Conservation (phyloP, 2,888 invertebrate genomes). For the Agriotes lineatus region DNA sequence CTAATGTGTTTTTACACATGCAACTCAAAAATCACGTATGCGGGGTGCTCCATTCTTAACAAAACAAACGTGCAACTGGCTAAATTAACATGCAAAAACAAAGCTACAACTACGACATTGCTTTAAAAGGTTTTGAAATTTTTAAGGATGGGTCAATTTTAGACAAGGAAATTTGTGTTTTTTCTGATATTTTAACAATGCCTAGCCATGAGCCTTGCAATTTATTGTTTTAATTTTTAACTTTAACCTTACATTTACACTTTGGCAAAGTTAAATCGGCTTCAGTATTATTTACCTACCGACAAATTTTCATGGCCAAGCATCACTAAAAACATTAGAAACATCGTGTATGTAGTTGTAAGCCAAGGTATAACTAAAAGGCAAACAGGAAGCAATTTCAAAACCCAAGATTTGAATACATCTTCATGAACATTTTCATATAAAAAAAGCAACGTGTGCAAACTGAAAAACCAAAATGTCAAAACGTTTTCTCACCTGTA, state of each 20-base stretch:
- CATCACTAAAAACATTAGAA: too few species aligned
- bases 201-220: too few species aligned
- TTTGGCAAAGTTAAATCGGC: too few species aligned
- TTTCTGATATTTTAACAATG: too few species aligned
- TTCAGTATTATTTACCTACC: too few species aligned
- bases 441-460: constrained; percentile 50
- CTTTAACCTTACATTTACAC: too few species aligned
- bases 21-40: constrained; percentile 1
- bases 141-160: background rate
- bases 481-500: constrained; percentile 61
- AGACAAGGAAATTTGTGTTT: background rate
- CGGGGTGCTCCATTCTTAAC: background rate
- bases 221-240: too few species aligned
- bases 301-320: too few species aligned
- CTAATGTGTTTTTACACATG: constrained; percentile 12
- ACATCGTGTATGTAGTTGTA: too few species aligned
- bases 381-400: background rate
- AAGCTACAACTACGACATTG: background rate
- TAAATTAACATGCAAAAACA: constrained; percentile 27
- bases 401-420: background rate
- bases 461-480: constrained; percentile 59
- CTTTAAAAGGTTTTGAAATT: constrained; percentile 13
- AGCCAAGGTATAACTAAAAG: too few species aligned
- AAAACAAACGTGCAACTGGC: constrained; percentile 28
- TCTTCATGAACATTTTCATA: background rate